Percentiles rank a stretch among this genome's conserved stretches.
phyloP scores from a whole-genome alignment of 1,140 invertebrate genomes.

The Gonatopus flavifemur region DNA sequence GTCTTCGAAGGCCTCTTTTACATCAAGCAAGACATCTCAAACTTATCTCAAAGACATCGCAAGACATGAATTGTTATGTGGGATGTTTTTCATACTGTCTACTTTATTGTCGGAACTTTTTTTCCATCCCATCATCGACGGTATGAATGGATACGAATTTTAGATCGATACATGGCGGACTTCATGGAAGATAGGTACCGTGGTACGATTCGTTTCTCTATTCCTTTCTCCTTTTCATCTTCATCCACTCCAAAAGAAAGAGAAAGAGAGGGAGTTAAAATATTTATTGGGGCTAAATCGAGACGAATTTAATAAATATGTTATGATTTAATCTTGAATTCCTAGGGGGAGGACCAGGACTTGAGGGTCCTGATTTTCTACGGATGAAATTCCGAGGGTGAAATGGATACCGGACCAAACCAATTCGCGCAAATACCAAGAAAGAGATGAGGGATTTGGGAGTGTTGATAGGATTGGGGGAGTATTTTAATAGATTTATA shows the following conservation, averaged over 20 bases:
- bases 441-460: too few species aligned
- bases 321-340: conserved; percentile 28
- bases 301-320: conserved; percentile 33
- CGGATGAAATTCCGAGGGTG: too few species aligned
- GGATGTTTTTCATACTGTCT: conserved; percentile 9
- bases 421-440: too few species aligned
- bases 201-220: background rate
- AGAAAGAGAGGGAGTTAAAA: conserved; percentile 1
- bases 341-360: background rate
- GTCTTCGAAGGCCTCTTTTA: too few species aligned
- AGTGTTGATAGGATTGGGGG: too few species aligned
- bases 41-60: too few species aligned
- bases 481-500: too few species aligned
- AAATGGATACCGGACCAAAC: too few species aligned
- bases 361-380: too few species aligned
- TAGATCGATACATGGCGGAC: background rate
- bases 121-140: background rate
- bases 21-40: too few species aligned
- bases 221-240: conserved; percentile 6
- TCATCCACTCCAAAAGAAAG: too few species aligned
- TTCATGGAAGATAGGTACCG: conserved; percentile 3
- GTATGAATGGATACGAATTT: conserved; percentile 1
- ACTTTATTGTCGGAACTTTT: conserved; percentile 9
- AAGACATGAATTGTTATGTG: too few species aligned
- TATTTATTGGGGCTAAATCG: conserved; percentile 29